phyloP scores from a whole-genome alignment of 2,113 vertebrate genomes.

The Strix uralensis region DNA sequence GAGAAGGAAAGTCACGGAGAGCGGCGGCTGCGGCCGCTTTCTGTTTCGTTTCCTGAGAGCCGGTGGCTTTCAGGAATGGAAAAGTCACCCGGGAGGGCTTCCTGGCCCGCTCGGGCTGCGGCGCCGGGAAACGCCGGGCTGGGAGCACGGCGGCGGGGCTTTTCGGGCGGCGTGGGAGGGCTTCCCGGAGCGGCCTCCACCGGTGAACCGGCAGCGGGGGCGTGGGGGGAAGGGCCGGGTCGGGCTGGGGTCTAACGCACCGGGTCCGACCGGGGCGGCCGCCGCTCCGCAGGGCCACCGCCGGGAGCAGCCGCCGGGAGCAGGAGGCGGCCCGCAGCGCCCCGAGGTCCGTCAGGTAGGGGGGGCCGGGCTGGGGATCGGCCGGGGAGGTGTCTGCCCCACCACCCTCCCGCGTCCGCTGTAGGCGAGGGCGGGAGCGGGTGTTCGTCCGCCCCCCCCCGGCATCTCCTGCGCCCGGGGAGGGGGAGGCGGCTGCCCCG shows the following conservation, averaged over 20 bases:
- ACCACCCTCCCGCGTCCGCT: too few relatives aligned
- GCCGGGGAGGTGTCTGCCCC: not conserved
- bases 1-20: too few relatives aligned
- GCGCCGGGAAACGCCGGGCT: rapidly evolving
- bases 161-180: not conserved
- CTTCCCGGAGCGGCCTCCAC: not conserved
- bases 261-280: rapidly evolving
- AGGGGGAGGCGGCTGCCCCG: too few relatives aligned
- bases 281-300: not conserved
- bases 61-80: rapidly evolving
- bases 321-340: rapidly evolving
- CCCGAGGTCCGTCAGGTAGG: rapidly evolving
- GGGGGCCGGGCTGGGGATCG: not conserved
- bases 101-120: rapidly evolving
- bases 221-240: too few relatives aligned
- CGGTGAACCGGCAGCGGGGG: rapidly evolving
- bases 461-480: too few relatives aligned
- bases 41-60: not conserved
- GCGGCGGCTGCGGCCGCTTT: rapidly evolving
- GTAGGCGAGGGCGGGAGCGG: not conserved
- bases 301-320: too few relatives aligned
- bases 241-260: rapidly evolving
- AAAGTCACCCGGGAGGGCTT: rapidly evolving
- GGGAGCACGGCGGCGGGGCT: rapidly evolving
- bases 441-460: too few relatives aligned